Base-by-base conservation (phyloP, 2,888 invertebrate species). In the Eupithecia tripunctaria region DNA sequence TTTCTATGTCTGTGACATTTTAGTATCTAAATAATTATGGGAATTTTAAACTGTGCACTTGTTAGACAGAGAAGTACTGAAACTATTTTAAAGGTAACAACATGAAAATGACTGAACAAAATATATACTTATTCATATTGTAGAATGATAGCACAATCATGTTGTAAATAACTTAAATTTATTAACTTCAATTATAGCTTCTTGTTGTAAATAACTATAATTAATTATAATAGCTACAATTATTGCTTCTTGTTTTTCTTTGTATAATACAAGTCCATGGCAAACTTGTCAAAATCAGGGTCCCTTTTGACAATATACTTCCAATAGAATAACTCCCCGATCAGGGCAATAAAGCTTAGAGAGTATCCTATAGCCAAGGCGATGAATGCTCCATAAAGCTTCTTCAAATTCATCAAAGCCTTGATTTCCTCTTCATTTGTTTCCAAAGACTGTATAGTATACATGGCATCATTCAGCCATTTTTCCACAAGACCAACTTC, bases 401-500 rank as follows among this genome's bases (percentile, higher is more conserved):
- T 98, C 78, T 95, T 95, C 79, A 97, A 92, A 88, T 97, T 96
- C 95, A 98, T 97, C 18, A 97, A 85, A 6, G 97, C 97, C 86
- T 97, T 97, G n/a, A 95, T 90, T 70, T 96, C 95, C 1, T 95
- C 92, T 63, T 95, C 94, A 82, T 96, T 96, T 0, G 93, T 91
- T 74, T 95, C 95, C 65, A 95, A 87, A 2, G 96, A 94, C 68
- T 91, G 86, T 67, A 95, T 92, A 70, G 95, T 93, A 67, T 95
- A 90, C 94, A 96, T 96, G 0, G 96, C 96, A 85, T 97, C 97
- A 74, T 95, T 96, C 1, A 97, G 87, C 98, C 98, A 98, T 85
- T 98, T 98, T 73, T 95, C 94, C 0, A 97, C 95, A 7, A 98
- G 80, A 1, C 98, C 98, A 0, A 96, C 96, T 92, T 98, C 97